Conservation (phyloP, 2,888 invertebrate genomes). For the Tenthredo notha region DNA sequence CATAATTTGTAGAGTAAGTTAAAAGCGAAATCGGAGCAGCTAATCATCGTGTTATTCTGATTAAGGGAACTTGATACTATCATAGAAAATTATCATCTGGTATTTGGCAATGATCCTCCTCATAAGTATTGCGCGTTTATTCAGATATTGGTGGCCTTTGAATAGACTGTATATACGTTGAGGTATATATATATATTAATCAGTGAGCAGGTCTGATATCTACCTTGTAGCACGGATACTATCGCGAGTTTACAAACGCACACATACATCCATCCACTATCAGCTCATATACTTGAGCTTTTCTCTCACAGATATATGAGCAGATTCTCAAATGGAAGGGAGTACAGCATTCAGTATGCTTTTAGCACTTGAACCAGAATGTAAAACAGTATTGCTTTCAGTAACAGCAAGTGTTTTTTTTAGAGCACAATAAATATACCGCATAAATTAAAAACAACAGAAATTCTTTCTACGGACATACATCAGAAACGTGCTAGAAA, state of each 20-base stretch:
- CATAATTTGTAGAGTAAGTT: not conserved
- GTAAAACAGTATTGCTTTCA: not conserved
- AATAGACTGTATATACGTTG: conserved; percentile 1
- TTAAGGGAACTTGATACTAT: not conserved
- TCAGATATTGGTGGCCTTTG: conserved; percentile 5
- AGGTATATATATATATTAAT: not conserved
- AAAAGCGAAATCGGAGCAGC: not conserved
- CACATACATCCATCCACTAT: not conserved
- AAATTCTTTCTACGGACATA: not conserved
- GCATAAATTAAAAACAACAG: not conserved
- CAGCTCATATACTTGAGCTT: conserved; percentile 5
- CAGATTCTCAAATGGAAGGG: conserved; percentile 6
- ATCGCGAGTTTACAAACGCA: conserved; percentile 7
- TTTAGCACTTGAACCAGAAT: conserved; percentile 23
- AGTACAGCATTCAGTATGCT: conserved; percentile 43
- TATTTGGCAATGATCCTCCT: not conserved
- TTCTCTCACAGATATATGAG: conserved; percentile 1
- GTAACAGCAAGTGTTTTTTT: not conserved
- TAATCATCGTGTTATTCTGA: not conserved
- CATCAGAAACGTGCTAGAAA: not conserved
- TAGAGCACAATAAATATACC: not conserved
- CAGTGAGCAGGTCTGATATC: conserved; percentile 20
- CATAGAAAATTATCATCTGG: not conserved
- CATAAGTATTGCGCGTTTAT: conserved; percentile 2
- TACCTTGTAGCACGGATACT: conserved; percentile 9